phyloP scores from a whole-genome alignment of 2,888 invertebrate species.

The Spatulosminthurus flaviceps region DNA sequence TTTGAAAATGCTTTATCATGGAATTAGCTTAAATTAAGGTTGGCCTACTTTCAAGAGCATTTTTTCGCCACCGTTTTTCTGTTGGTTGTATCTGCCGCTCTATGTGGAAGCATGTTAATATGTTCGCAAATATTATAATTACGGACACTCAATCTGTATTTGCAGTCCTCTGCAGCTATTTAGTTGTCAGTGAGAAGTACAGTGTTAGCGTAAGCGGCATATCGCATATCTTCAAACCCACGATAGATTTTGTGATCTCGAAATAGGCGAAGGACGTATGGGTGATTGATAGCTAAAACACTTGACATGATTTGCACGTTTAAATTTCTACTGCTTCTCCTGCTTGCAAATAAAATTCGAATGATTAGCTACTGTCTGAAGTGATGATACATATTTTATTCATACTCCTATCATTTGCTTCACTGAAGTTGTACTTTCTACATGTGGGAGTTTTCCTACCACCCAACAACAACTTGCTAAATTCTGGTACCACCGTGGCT shows the following conservation, averaged over 20 bases:
- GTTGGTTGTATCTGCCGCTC: background rate
- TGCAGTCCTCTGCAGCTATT: background rate
- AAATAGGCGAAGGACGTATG: slow-evolving; percentile 24
- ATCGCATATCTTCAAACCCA: background rate
- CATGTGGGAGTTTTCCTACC: no score
- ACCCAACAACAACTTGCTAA: no score
- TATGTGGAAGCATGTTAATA: background rate
- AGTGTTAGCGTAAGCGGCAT: background rate
- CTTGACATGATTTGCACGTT: slow-evolving; percentile 23
- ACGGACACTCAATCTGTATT: background rate
- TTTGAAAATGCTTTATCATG: slow-evolving; percentile 12
- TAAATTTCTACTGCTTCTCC: background rate
- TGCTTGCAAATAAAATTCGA: slow-evolving; percentile 18
- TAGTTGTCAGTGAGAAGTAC: background rate
- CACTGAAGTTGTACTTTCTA: no score
- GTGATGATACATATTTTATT: background rate
- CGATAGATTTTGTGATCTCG: background rate
- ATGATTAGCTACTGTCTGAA: background rate
- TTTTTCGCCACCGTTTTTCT: background rate
- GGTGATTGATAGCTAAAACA: slow-evolving; percentile 16
- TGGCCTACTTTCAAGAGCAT: slow-evolving; percentile 19
- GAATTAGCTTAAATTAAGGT: slow-evolving; percentile 11
- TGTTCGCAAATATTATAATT: background rate
- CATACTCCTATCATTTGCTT: background rate
- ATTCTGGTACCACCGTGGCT: no score